Percentiles rank a stretch among this genome's conserved stretches.
phyloP scores from a whole-genome alignment of 2,113 vertebrate species.

The Lichenostomus cassidix region DNA sequence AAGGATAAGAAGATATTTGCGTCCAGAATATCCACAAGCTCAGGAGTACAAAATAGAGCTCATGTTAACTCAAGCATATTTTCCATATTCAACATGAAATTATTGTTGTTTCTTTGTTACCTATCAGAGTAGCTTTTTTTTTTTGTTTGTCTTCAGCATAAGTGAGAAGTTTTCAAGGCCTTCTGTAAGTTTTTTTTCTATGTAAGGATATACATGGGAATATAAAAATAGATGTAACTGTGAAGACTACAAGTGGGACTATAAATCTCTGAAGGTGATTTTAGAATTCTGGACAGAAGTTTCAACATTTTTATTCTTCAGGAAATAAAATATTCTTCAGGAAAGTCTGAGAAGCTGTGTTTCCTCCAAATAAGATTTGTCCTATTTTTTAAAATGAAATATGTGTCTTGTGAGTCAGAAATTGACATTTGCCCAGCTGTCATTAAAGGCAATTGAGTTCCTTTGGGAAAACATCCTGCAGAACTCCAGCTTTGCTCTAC shows the following conservation, averaged over 20 bases:
- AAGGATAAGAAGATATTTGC: background rate
- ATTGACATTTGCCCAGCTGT: constrained; percentile 15
- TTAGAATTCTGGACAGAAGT: background rate
- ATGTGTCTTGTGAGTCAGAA: background rate
- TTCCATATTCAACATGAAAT: background rate
- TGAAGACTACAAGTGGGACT: background rate
- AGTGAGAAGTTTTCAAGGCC: background rate
- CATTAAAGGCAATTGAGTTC: background rate
- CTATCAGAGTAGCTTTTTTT: background rate
- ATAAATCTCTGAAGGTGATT: background rate
- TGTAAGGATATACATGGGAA: background rate
- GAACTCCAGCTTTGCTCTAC: background rate
- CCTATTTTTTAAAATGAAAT: background rate
- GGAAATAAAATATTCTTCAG: background rate
- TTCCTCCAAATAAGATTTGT: background rate
- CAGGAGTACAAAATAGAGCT: fast-evolving
- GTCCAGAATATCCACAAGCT: background rate
- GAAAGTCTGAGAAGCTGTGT: background rate
- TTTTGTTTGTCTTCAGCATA: background rate
- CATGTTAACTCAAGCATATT: background rate
- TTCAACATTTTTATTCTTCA: background rate
- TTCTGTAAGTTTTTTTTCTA: background rate
- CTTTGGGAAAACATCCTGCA: background rate
- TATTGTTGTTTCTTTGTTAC: background rate
- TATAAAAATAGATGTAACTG: background rate